Conservation (phyloP, 1,140 invertebrate genomes). For the Acyrthosiphon pisum region DNA sequence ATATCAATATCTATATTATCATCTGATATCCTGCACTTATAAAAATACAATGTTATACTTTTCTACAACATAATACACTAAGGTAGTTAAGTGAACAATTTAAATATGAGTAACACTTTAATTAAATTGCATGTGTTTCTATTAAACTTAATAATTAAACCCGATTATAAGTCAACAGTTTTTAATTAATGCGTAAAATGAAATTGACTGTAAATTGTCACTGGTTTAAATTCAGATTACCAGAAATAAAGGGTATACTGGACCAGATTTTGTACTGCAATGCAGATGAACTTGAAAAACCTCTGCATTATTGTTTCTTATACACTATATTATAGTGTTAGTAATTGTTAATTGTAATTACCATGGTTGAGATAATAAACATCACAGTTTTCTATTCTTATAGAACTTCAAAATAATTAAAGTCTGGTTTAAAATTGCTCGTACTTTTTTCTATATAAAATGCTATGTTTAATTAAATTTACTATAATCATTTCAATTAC, state of each 20-base stretch:
- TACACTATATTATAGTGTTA: neutral
- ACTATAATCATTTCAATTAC: neutral
- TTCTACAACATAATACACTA: too few species aligned
- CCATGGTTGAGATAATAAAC: neutral
- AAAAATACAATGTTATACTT: too few species aligned
- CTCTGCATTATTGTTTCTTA: neutral
- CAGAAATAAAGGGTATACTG: neutral
- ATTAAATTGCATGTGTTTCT: neutral
- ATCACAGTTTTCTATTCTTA: neutral
- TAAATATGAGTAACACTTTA: too few species aligned
- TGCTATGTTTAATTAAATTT: neutral
- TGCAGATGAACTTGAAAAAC: neutral
- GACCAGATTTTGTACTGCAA: constrained; percentile 18
- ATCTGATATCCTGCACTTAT: too few species aligned
- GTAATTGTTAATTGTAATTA: neutral
- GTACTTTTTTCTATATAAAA: neutral
- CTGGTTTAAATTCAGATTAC: neutral
- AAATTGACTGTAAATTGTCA: neutral
- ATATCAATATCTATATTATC: too few species aligned
- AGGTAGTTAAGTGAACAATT: too few species aligned
- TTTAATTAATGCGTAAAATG: neutral
- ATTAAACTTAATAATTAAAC: neutral
- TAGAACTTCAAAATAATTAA: neutral
- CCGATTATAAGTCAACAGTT: neutral
- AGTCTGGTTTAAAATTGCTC: neutral